Evolutionary conservation across 1,140 invertebrate genomes (phyloP), one percentile per base, ranked within the genome.

Genomic region (Portunus trituberculatus): DNA sequence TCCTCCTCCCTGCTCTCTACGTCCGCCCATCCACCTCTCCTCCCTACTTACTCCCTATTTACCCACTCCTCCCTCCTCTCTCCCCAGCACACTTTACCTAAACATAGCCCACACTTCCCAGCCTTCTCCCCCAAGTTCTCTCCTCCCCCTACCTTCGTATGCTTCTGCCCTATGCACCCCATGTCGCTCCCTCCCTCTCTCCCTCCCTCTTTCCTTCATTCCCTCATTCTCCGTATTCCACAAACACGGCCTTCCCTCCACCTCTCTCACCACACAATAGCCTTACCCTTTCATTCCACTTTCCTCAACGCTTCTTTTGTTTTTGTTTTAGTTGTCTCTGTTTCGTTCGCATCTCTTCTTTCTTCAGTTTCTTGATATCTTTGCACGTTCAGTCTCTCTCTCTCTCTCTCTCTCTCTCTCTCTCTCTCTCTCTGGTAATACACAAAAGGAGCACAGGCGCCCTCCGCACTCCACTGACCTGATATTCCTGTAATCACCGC

Each of bases 91-190:
- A 32, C 45, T 45, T 16, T 88, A 45, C 86, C 86, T 76, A 76
- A 76, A 76, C 67, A 76, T n/a, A 76, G n/a, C 67, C n/a, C 67
- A 76, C 67, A n/a, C n/a, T 76, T 76, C 67, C 67, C 67, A n/a
- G n/a, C 25, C 20, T 76, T 84, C 25, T 39, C 45, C 31, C 25
- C 89, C 14, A 48, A 3, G 28, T 52, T 12, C 45, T 52, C 31
- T 39, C 52, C 29, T 14, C 89, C n/a, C n/a, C 16, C 45, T 46
- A 4, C 28, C 88, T 90, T 39, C 25, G 4, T 90, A 10, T 90
- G 4, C 1, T 31, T 45, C 84, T 45, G 6, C 28, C 25, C 84
- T 87, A 28, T 12, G 0, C 46, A 3, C 46, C 1, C 48, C 8
- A n/a, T 91, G 0, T 10, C 90, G 8, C 4, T 25, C 6, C n/a